These are phyloP conservation scores for Bemisia tabaci DNA, from an alignment of 1,140 invertebrate genomes.

Conservation along the genomic window DNA sequence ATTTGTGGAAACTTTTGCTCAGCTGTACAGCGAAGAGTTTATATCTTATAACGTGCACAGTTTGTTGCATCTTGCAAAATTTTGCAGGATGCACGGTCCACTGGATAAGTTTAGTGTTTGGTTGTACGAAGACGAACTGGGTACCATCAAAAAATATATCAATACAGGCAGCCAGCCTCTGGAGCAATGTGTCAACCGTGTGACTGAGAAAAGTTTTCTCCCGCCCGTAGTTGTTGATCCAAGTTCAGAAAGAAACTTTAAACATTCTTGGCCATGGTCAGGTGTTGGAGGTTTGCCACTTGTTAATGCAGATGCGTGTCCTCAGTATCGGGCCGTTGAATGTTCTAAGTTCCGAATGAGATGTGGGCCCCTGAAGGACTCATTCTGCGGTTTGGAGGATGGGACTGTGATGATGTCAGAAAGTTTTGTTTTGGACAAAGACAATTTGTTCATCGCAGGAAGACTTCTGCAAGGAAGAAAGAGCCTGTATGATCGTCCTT, in stretches of 20 bases:
- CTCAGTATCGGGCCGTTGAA: not conserved
- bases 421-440: not conserved
- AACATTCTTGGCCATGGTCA: not conserved
- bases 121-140: too few relatives aligned
- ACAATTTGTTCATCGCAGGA: not conserved
- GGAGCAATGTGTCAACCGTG: not conserved
- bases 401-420: not conserved
- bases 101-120: not conserved
- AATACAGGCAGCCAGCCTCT: not conserved
- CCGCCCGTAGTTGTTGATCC: not conserved
- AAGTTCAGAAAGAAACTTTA: not conserved
- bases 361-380: not conserved
- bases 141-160: too few relatives aligned
- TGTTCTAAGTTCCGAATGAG: not conserved
- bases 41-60: constrained; percentile 23
- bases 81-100: constrained; percentile 27
- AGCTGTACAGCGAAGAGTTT: constrained; percentile 15
- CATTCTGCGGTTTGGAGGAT: not conserved
- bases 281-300: not conserved
- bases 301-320: not conserved
- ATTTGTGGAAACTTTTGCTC: constrained; percentile 9
- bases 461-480: not conserved
- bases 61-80: constrained; percentile 29
- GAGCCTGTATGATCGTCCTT: not conserved
- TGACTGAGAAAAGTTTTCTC: not conserved